phyloP scores from a whole-genome alignment of 2,888 invertebrate species.

The Cephus rjabovi region DNA sequence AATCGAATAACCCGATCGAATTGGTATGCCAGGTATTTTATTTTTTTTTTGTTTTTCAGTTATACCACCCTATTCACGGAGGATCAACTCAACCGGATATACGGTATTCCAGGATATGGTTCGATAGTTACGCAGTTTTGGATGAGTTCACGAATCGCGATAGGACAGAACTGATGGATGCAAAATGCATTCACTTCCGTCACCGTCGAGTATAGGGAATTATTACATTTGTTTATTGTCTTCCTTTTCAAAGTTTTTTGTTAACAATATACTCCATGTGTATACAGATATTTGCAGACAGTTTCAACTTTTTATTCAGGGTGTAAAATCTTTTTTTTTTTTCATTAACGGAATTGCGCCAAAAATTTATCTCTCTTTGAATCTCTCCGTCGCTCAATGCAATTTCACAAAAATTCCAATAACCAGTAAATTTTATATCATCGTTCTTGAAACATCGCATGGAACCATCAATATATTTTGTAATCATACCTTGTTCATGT shows the following conservation, averaged over 20 bases:
- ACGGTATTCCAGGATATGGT: background rate
- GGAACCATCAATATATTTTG: too few species aligned
- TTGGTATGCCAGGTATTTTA: background rate
- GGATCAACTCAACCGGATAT: background rate
- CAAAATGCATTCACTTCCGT: background rate
- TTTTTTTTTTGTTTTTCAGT: background rate
- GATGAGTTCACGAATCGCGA: background rate
- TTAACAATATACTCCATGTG: background rate
- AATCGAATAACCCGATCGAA: background rate
- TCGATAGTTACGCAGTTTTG: background rate
- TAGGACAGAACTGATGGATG: background rate
- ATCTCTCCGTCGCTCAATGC: background rate
- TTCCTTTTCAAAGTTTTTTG: background rate
- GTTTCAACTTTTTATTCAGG: background rate
- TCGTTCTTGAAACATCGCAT: too few species aligned
- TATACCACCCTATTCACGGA: background rate
- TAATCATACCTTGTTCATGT: too few species aligned
- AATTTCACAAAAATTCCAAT: background rate
- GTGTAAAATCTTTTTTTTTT: background rate
- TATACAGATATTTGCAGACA: background rate
- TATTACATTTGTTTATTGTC: background rate
- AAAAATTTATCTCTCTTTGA: background rate
- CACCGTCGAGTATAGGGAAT: background rate
- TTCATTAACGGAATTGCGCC: background rate
- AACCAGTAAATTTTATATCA: background rate